A percentile compares a stretch with the other conserved stretches of the same genome.
These are phyloP conservation scores for Lucinisca nassula DNA, from an alignment of 2,888 invertebrate species.

Conservation along the genomic window DNA sequence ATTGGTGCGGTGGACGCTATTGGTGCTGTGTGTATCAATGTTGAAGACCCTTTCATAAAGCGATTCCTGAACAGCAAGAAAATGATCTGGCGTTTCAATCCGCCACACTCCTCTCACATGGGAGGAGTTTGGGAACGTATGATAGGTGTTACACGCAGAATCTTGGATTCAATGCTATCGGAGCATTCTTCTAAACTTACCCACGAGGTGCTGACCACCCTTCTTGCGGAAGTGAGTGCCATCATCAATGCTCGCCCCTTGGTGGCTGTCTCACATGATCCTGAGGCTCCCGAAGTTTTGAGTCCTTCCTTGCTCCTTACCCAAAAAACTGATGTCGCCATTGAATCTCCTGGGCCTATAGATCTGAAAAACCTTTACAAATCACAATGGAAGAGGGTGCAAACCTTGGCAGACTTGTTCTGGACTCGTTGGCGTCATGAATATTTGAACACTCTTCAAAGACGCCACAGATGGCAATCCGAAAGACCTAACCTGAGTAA, in stretches of 20 bases:
- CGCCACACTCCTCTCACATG: slow-evolving; percentile 58
- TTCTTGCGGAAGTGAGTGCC: slow-evolving; percentile 56
- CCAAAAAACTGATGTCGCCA: slow-evolving; percentile 11
- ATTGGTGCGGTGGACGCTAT: slow-evolving; percentile 26
- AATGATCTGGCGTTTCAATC: slow-evolving; percentile 41
- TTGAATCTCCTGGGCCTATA: not conserved
- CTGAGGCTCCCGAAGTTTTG: slow-evolving; percentile 18
- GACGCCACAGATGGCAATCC: slow-evolving; percentile 36
- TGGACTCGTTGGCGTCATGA: slow-evolving; percentile 51
- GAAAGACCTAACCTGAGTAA: slow-evolving; percentile 2
- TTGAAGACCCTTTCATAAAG: slow-evolving; percentile 18
- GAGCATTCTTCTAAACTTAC: slow-evolving; percentile 22
- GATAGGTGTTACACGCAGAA: slow-evolving; percentile 35
- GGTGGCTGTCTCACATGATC: slow-evolving; percentile 21
- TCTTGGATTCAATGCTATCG: slow-evolving; percentile 50
- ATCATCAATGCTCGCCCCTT: slow-evolving; percentile 53
- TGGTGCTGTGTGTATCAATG: slow-evolving; percentile 7
- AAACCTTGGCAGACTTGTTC: slow-evolving; percentile 50
- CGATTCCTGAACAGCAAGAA: slow-evolving; percentile 10
- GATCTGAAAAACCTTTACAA: slow-evolving; percentile 47
- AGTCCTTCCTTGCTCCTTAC: slow-evolving; percentile 40
- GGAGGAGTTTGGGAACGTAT: slow-evolving; percentile 55
- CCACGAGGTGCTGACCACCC: slow-evolving; percentile 45
- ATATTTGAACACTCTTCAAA: slow-evolving; percentile 48
- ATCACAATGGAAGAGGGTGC: slow-evolving; percentile 57